Conservation (phyloP, 2,888 invertebrate genomes). For the Meliscaeva auricollis region DNA sequence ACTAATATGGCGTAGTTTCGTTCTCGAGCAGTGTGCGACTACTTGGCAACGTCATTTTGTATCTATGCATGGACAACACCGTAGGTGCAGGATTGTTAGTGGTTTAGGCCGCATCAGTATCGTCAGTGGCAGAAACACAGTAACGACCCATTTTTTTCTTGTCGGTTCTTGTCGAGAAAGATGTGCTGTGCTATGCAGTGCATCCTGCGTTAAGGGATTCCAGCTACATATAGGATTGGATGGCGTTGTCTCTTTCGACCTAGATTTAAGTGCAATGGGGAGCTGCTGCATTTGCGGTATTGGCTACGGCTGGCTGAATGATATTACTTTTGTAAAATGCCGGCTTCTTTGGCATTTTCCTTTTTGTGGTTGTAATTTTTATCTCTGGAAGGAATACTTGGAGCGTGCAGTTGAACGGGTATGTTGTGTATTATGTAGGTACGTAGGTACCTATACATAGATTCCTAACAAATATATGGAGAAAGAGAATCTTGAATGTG, state of each 20-base stretch:
- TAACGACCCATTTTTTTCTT: conserved; percentile 42
- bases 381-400: conserved; percentile 31
- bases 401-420: conserved; percentile 44
- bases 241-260: conserved; percentile 18
- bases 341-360: conserved; percentile 42
- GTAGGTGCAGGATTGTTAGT: conserved; percentile 23
- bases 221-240: neutral
- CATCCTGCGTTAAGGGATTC: conserved; percentile 37
- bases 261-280: conserved; percentile 51
- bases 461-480: neutral
- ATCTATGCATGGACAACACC: conserved; percentile 2
- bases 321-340: conserved; percentile 42
- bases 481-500: conserved; percentile 5
- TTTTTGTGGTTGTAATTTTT: conserved; percentile 47
- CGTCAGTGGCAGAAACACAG: conserved; percentile 15
- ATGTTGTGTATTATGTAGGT: neutral
- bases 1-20: conserved; percentile 34
- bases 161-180: conserved; percentile 12
- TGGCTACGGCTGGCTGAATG: conserved; percentile 45
- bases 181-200: conserved; percentile 19
- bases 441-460: neutral
- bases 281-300: conserved; percentile 57
- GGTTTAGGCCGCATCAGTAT: conserved; percentile 24
- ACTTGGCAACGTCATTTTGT: neutral
- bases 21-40: conserved; percentile 13